phyloP scores from a whole-genome alignment of 1,140 invertebrate species.

The Meteorus sp. region DNA sequence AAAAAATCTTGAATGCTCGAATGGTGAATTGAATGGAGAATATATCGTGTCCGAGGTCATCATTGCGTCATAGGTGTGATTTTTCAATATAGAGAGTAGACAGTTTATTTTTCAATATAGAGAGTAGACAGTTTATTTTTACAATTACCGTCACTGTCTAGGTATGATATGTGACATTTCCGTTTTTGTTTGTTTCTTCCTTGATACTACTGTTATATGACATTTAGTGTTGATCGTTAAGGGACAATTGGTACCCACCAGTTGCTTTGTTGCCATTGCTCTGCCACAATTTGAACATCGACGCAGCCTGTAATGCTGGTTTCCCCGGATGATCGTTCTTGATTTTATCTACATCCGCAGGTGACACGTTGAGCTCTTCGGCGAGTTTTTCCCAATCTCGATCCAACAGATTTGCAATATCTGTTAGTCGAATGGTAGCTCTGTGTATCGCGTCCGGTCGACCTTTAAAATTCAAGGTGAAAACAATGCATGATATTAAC shows the following conservation, averaged over 20 bases:
- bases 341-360: constrained; percentile 86
- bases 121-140: background rate
- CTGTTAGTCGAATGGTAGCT: constrained; percentile 82
- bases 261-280: constrained; percentile 74
- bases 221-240: background rate
- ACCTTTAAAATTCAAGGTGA: constrained; percentile 38
- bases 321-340: constrained; percentile 84
- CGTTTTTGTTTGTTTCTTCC: background rate
- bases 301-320: constrained; percentile 85
- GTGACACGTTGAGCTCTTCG: constrained; percentile 78
- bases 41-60: constrained; percentile 24
- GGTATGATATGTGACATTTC: background rate
- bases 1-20: constrained; percentile 8
- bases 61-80: background rate
- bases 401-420: constrained; percentile 88
- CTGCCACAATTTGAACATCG: constrained; percentile 90
- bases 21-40: background rate
- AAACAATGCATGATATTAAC: constrained; percentile 4
- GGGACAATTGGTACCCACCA: constrained; percentile 56
- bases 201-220: too few species aligned
- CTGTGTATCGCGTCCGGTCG: constrained; percentile 72
- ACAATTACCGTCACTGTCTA: background rate
- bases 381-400: constrained; percentile 92
- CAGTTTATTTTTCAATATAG: background rate
- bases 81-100: background rate